Percentiles rank a stretch among this genome's conserved stretches.
These are phyloP conservation scores for Bugulina stolonifera DNA, from an alignment of 2,888 invertebrate genomes.

Conservation along the genomic window DNA sequence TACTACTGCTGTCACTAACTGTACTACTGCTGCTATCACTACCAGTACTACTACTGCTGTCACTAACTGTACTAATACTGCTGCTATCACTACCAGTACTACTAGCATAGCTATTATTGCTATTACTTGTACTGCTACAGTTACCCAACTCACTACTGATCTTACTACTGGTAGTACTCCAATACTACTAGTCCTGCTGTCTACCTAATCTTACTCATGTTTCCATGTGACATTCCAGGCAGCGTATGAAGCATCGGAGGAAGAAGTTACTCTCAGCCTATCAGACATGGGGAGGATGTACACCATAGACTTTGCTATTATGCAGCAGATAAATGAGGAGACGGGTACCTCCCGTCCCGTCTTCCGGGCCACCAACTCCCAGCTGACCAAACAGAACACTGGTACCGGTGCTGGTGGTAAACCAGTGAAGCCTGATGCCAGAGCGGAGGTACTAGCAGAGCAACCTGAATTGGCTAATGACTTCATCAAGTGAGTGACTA, in stretches of 20 bases:
- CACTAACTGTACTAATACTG: no score
- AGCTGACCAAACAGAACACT: neutral
- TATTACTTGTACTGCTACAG: no score
- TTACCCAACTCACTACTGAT: no score
- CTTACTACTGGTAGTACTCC: no score
- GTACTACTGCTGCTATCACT: no score
- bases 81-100: no score
- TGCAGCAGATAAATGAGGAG: slow-evolving; percentile 98
- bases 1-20: no score
- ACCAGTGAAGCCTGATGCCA: slow-evolving; percentile 57
- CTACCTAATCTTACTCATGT: no score
- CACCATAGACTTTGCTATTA: slow-evolving; percentile 89
- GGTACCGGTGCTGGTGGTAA: slow-evolving; percentile 28
- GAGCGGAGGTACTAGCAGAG: slow-evolving; percentile 66
- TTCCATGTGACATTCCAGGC: slow-evolving; percentile 56
- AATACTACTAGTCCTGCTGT: no score
- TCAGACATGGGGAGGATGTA: slow-evolving; percentile 87
- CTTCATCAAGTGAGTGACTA: slow-evolving; percentile 54
- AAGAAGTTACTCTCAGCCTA: slow-evolving; percentile 74
- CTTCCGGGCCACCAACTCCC: slow-evolving; percentile 56
- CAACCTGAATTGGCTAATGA: slow-evolving; percentile 67
- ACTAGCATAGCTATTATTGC: no score
- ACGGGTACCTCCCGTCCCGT: slow-evolving; percentile 89
- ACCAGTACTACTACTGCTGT: no score
- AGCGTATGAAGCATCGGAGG: slow-evolving; percentile 86